Conservation (phyloP, 2,797 vertebrate genomes). For the Megalops cyprinoides region DNA sequence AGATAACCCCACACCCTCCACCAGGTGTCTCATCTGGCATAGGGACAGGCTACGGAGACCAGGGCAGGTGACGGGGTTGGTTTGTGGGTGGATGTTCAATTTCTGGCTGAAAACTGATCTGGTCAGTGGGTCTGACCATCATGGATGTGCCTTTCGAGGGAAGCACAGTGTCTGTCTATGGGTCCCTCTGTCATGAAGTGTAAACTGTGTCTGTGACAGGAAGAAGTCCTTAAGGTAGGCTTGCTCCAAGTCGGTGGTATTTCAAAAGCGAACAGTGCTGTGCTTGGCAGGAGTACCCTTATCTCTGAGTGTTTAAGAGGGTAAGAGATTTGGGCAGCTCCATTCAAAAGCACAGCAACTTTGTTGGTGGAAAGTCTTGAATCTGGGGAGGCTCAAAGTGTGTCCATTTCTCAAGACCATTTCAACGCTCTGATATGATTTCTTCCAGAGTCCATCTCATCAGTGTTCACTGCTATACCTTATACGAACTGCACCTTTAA, state of each 20-base stretch:
- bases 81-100: too few relatives aligned
- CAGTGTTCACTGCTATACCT: neutral
- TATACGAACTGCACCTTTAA: neutral
- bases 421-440: neutral
- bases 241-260: neutral
- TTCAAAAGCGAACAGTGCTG: neutral
- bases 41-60: neutral
- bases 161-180: too few relatives aligned
- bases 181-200: too few relatives aligned
- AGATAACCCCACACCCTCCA: slow-evolving; percentile 32
- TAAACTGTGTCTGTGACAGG: too few relatives aligned
- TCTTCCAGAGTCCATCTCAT: too few relatives aligned
- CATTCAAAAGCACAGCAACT: neutral
- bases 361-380: neutral
- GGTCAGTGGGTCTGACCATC: neutral
- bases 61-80: too few relatives aligned
- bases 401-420: neutral
- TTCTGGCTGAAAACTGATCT: neutral
- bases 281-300: neutral
- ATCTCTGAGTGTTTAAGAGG: neutral
- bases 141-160: too few relatives aligned
- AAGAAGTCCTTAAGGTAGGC: neutral
- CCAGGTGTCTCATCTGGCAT: slow-evolving; percentile 5
- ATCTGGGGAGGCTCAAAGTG: neutral
- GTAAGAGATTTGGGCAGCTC: neutral